Conservation (phyloP, 2,888 invertebrate genomes). For the Hemistola chrysoprasaria region DNA sequence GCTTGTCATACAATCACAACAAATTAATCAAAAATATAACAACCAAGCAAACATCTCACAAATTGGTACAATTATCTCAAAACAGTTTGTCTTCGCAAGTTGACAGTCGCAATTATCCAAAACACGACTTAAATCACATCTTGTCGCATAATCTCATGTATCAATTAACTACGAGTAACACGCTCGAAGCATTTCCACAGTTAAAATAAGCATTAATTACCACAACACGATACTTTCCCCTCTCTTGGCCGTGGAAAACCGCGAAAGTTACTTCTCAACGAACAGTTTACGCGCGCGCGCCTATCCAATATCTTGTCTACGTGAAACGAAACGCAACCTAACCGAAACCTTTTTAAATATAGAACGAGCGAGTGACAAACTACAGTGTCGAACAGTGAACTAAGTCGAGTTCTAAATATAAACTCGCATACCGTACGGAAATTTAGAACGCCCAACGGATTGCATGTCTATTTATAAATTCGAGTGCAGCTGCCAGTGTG, state of each 20-base stretch:
- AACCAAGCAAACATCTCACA: no score
- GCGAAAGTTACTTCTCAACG: constrained; percentile 64
- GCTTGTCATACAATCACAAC: no score
- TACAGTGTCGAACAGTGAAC: constrained; percentile 75
- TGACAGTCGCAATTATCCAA: constrained; percentile 1
- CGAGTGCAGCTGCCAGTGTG: constrained; percentile 74
- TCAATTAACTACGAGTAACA: constrained; percentile 55
- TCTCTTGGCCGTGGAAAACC: constrained; percentile 66
- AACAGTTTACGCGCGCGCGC: constrained; percentile 52
- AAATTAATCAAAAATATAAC: no score
- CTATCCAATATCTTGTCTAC: constrained; percentile 40
- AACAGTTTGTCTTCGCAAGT: not conserved
- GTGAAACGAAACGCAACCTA: constrained; percentile 41
- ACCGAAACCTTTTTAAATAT: constrained; percentile 43
- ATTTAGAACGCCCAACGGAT: constrained; percentile 77
- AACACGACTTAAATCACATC: constrained; percentile 7
- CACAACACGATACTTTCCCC: constrained; percentile 70
- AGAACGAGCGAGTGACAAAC: constrained; percentile 71
- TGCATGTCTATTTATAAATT: constrained; percentile 71
- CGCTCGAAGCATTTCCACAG: constrained; percentile 48
- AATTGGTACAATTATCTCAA: constrained; percentile 2
- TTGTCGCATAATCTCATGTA: constrained; percentile 32
- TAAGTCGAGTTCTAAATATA: constrained; percentile 75
- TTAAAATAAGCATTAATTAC: constrained; percentile 69
- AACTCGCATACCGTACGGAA: constrained; percentile 71